Evolutionary conservation across 2,113 vertebrate species (phyloP).

Genomic region (Sander lucioperca): DNA sequence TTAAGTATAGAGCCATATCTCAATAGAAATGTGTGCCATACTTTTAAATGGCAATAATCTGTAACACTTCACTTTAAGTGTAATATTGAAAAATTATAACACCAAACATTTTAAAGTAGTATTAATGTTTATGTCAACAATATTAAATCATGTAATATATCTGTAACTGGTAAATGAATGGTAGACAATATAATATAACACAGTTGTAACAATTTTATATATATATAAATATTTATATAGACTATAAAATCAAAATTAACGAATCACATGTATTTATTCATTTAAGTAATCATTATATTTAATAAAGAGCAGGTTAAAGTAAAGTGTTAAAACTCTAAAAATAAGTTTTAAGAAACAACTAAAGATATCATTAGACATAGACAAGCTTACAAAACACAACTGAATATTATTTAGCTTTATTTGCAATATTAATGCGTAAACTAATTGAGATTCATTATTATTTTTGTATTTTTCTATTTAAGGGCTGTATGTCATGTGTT

Average conservation of each 20-base stretch:
- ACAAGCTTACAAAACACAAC: neutral
- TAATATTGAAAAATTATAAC: neutral
- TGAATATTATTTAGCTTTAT: neutral
- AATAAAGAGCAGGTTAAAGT: neutral
- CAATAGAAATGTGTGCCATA: too few species aligned
- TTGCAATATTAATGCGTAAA: neutral
- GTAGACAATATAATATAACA: too few species aligned
- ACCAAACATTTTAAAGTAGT: too few species aligned
- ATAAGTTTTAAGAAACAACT: neutral
- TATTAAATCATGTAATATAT: too few species aligned
- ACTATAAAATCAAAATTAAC: too few species aligned
- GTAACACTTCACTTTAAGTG: neutral
- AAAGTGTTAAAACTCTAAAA: neutral
- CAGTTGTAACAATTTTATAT: too few species aligned
- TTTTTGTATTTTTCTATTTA: neutral
- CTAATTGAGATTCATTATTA: neutral
- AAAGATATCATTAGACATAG: neutral
- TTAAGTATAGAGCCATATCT: too few species aligned
- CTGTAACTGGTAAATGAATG: neutral
- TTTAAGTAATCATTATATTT: too few species aligned
- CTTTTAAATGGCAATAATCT: too few species aligned
- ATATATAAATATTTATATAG: too few species aligned
- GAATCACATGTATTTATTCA: too few species aligned
- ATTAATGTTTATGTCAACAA: too few species aligned
- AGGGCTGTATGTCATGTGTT: neutral